Evolutionary conservation across 2,113 vertebrate species (phyloP).

Genomic region (Corythornis madagascariensis): DNA sequence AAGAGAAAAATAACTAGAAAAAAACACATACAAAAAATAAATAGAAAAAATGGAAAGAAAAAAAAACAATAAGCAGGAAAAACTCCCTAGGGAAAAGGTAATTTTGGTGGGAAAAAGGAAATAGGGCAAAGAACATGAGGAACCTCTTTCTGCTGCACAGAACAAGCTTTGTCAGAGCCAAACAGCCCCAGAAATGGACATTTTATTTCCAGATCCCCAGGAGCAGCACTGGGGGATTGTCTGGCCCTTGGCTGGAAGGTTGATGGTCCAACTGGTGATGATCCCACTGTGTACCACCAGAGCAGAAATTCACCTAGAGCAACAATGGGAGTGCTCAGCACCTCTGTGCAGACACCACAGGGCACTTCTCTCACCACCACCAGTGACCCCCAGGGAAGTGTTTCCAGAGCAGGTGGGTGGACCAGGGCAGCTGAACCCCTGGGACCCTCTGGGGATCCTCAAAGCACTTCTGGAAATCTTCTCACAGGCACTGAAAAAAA

Average conservation of each 20-base stretch:
- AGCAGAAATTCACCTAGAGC: not conserved
- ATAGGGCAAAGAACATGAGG: too few species aligned
- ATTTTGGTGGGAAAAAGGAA: too few species aligned
- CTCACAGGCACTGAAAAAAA: slow-evolving; percentile 5
- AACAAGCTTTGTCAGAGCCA: too few species aligned
- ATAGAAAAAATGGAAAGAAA: too few species aligned
- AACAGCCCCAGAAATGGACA: too few species aligned
- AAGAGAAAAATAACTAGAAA: too few species aligned
- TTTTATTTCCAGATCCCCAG: too few species aligned
- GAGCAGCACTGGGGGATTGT: not conserved
- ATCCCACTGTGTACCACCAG: not conserved
- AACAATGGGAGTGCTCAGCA: not conserved
- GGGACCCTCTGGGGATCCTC: not conserved
- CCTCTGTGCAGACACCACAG: not conserved
- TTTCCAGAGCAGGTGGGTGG: not conserved
- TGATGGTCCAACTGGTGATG: not conserved
- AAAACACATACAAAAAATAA: too few species aligned
- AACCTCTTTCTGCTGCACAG: too few species aligned
- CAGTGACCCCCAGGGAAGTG: not conserved
- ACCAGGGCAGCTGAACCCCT: not conserved
- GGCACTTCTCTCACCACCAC: not conserved
- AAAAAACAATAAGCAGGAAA: too few species aligned
- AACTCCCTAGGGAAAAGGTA: too few species aligned
- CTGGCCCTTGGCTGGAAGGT: not conserved
- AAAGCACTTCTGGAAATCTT: not conserved